Conservation (phyloP, 2,113 vertebrate genomes). For the Dromaius novaehollandiae region DNA sequence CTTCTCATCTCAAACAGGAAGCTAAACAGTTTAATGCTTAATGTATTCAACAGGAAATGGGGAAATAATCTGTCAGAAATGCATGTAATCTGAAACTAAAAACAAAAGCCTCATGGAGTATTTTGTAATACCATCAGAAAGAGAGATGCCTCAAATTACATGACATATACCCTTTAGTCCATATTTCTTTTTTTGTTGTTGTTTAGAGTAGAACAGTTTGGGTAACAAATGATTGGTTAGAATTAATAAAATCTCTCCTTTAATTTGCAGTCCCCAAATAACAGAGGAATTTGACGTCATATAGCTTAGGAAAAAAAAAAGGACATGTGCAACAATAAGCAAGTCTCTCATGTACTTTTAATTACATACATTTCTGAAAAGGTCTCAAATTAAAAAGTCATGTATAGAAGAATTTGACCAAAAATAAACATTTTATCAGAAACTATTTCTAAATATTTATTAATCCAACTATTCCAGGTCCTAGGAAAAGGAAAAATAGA, state of each 20-base stretch:
- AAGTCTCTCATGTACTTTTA: not conserved
- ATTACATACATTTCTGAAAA: not conserved
- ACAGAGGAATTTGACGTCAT: not conserved
- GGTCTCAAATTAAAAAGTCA: not conserved
- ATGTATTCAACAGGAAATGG: not conserved
- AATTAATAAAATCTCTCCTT: not conserved
- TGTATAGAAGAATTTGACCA: not conserved
- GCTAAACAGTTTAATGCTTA: not conserved
- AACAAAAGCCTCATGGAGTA: not conserved
- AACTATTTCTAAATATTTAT: not conserved
- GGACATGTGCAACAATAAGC: not conserved
- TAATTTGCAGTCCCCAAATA: not conserved
- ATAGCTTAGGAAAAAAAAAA: not conserved
- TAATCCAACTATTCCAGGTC: not conserved
- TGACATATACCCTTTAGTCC: not conserved
- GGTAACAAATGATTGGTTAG: not conserved
- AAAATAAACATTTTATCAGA: not conserved
- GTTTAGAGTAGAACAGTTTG: not conserved
- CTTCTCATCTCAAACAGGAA: not conserved
- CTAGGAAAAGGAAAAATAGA: not conserved
- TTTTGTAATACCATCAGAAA: not conserved
- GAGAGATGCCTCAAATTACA: not conserved
- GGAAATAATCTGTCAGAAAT: not conserved
- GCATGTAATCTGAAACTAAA: not conserved
- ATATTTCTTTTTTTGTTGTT: not conserved